Percentiles rank a stretch among this genome's conserved stretches.
These are phyloP conservation scores for Butorides virescens DNA, from an alignment of 2,113 vertebrate species.

Conservation along the genomic window DNA sequence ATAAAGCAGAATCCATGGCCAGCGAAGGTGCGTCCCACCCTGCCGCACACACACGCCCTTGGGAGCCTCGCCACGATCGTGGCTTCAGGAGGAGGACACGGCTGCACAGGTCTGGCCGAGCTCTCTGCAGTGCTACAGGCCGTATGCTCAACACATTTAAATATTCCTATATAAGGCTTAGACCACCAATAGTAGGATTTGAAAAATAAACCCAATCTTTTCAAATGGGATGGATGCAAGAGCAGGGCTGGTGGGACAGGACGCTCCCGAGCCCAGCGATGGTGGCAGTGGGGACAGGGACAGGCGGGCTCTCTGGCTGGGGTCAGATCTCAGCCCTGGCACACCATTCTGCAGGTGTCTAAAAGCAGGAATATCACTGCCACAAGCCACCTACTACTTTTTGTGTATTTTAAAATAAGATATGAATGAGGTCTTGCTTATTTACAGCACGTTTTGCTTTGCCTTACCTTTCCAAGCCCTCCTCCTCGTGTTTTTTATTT, in stretches of 20 bases:
- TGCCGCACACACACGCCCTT: rapidly evolving
- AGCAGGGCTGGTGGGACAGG: background rate
- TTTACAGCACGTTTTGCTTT: background rate
- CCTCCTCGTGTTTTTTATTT: background rate
- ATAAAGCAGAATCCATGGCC: background rate
- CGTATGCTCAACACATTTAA: background rate
- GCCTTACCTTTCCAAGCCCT: background rate
- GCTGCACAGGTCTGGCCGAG: background rate
- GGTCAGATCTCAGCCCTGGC: background rate
- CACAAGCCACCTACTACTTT: background rate
- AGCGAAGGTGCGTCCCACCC: background rate
- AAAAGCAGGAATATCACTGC: background rate
- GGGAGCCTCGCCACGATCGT: rapidly evolving
- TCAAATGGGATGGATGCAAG: rapidly evolving
- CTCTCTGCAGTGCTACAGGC: background rate
- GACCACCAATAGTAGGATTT: background rate
- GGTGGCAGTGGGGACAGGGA: background rate
- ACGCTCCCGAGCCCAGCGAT: background rate
- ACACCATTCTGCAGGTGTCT: background rate
- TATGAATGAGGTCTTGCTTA: background rate
- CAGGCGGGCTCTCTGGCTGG: background rate
- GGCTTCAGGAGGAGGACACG: background rate
- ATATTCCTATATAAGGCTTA: background rate
- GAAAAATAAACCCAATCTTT: background rate
- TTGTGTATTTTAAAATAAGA: background rate